Evolutionary conservation across 2,113 vertebrate genomes (phyloP).

Genomic region (Anarhynchus alexandrinus): DNA sequence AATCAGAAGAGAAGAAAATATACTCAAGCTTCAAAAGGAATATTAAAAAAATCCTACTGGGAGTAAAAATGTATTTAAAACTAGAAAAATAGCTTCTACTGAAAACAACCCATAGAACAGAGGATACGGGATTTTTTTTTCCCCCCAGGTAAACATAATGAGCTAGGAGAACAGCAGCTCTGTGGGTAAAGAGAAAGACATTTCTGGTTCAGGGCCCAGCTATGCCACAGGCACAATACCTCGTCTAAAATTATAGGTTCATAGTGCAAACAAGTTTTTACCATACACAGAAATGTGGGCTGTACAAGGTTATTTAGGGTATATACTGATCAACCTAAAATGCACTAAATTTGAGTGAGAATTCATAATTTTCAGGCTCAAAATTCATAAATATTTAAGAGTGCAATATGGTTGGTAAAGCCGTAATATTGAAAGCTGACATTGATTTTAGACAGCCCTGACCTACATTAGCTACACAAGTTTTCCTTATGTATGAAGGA

Average conservation of each 20-base stretch:
- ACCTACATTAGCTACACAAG: neutral
- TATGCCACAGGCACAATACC: neutral
- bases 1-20: neutral
- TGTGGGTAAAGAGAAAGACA: neutral
- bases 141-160: neutral
- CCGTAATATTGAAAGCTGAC: neutral
- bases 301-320: neutral
- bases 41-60: neutral
- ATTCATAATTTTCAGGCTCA: neutral
- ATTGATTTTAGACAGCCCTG: neutral
- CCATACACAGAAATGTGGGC: neutral
- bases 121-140: neutral
- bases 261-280: neutral
- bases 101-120: neutral
- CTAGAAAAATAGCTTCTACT: neutral
- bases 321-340: neutral
- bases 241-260: neutral
- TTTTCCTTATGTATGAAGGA: neutral
- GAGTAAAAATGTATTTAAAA: neutral
- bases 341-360: neutral
- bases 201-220: neutral
- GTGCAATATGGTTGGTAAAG: neutral
- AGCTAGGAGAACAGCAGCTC: neutral
- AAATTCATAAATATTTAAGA: neutral
- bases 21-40: slow-evolving; percentile 23